phyloP scores from a whole-genome alignment of 2,797 vertebrate genomes.

The Triplophysa bombifrons region DNA sequence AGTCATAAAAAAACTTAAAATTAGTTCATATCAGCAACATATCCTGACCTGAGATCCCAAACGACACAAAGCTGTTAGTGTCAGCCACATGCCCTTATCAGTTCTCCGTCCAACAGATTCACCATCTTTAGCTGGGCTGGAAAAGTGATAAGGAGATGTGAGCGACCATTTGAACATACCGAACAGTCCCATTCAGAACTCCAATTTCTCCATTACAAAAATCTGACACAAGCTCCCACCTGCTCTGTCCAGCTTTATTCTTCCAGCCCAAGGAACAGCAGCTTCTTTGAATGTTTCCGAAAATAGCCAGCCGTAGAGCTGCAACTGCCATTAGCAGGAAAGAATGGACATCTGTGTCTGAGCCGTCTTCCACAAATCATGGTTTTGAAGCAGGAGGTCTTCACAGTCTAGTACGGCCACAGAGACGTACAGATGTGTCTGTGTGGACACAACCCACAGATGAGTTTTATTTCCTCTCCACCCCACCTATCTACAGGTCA shows the following conservation, averaged over 20 bases:
- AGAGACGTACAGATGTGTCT: conserved; percentile 58
- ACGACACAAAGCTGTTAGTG: conserved; percentile 37
- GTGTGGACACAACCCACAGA: conserved; percentile 76
- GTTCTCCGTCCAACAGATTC: conserved; percentile 98
- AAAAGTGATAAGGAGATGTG: conserved; percentile 98
- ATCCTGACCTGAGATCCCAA: conserved; percentile 25
- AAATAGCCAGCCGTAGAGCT: background rate
- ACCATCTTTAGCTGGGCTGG: conserved; percentile 93
- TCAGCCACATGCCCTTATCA: conserved; percentile 95
- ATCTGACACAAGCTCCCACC: conserved; percentile 27
- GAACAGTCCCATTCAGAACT: conserved; percentile 32
- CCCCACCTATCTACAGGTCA: conserved; percentile 72
- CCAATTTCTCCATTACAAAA: conserved; percentile 7
- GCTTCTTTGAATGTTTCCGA: background rate
- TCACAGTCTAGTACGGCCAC: background rate
- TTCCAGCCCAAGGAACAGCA: conserved; percentile 14
- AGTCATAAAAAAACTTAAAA: conserved; percentile 20
- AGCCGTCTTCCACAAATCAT: conserved; percentile 16
- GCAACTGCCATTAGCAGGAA: background rate
- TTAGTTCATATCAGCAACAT: background rate
- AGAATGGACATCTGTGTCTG: background rate
- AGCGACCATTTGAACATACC: conserved; percentile 70
- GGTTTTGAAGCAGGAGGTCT: conserved; percentile 9
- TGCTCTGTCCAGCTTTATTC: conserved; percentile 20
- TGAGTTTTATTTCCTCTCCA: conserved; percentile 78